Evolutionary conservation across 2,888 invertebrate species (phyloP).

Genomic region (Hypsopygia costalis): DNA sequence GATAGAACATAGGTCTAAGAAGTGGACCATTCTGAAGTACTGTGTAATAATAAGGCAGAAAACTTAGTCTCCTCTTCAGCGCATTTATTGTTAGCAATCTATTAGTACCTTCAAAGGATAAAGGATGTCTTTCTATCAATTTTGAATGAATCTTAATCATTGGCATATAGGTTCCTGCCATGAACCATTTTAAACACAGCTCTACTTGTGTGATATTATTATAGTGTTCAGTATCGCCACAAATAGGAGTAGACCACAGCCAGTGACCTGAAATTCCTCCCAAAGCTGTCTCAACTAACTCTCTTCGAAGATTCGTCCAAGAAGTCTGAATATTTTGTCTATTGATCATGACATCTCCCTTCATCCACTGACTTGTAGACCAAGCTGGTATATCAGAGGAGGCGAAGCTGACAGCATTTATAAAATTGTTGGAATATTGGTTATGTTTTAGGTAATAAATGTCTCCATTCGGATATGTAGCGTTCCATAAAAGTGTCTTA

Average conservation of each 20-base stretch:
- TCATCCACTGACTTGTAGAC: conserved; percentile 55
- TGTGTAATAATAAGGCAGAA: conserved; percentile 82
- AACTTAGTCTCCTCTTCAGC: conserved; percentile 63
- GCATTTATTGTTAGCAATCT: conserved; percentile 59
- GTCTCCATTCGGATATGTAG: conserved; percentile 35
- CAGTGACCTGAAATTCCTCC: conserved; percentile 72
- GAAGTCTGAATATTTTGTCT: conserved; percentile 76
- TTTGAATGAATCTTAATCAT: conserved; percentile 75
- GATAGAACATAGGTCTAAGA: conserved; percentile 83
- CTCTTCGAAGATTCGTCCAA: conserved; percentile 79
- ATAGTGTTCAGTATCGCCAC: conserved; percentile 75
- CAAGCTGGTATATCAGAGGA: conserved; percentile 34
- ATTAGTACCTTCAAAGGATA: conserved; percentile 62
- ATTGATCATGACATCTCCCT: conserved; percentile 46
- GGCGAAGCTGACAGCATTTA: conserved; percentile 39
- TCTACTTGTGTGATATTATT: conserved; percentile 49
- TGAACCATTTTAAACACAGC: conserved; percentile 85
- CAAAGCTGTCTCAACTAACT: conserved; percentile 69
- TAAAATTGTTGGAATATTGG: conserved; percentile 76
- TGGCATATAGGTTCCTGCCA: conserved; percentile 83
- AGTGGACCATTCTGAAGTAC: conserved; percentile 76
- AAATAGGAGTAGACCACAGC: conserved; percentile 77
- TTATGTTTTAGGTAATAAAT: conserved; percentile 73
- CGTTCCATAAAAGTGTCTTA: conserved; percentile 75
- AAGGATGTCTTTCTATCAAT: conserved; percentile 56